Conservation (phyloP, 1,140 invertebrate species). For the Ceratosolen solmsi region DNA sequence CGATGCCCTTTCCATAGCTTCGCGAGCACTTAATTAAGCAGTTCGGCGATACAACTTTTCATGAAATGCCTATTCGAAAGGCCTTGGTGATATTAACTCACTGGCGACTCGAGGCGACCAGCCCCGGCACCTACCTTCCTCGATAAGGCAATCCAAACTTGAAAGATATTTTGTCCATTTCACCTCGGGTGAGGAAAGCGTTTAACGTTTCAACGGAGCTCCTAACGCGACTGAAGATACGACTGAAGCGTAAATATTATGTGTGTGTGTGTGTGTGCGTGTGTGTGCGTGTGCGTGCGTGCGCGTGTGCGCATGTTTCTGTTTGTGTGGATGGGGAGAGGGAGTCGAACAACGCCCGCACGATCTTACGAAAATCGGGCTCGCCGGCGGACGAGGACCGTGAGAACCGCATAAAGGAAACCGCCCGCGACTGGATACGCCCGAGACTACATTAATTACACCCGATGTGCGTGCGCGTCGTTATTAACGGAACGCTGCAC, state of each 20-base stretch:
- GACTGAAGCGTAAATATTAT: no score
- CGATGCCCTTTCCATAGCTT: background rate
- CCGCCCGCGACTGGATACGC: background rate
- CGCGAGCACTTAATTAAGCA: background rate
- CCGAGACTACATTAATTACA: background rate
- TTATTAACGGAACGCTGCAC: background rate
- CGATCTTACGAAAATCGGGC: background rate
- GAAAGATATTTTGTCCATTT: no score
- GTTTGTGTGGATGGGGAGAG: no score
- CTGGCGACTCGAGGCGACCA: background rate
- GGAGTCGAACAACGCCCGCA: no score
- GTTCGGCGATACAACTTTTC: conserved; percentile 9
- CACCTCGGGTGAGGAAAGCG: no score
- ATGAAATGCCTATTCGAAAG: background rate
- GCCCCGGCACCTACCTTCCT: background rate
- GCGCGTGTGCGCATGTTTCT: background rate
- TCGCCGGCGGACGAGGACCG: background rate
- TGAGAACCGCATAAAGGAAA: conserved; percentile 21
- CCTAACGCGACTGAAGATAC: no score
- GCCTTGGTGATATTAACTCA: background rate
- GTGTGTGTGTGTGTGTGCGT: no score
- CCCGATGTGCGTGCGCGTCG: background rate
- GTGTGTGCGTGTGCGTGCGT: no score
- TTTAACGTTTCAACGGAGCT: no score
- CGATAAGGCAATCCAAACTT: no score